These are phyloP conservation scores for Lagopus muta DNA, from an alignment of 2,113 vertebrate species.

Conservation along the genomic window DNA sequence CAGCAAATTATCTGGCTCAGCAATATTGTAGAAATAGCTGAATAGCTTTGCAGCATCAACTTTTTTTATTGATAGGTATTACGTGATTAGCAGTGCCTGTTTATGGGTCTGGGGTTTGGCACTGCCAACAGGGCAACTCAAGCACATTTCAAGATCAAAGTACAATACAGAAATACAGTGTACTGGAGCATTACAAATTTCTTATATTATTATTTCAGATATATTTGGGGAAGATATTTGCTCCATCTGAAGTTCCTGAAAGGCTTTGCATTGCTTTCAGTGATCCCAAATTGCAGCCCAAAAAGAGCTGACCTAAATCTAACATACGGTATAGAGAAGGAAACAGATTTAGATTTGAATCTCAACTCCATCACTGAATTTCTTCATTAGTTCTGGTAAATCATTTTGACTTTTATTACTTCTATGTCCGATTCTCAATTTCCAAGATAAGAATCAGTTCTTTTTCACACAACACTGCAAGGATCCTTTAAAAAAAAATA, in stretches of 20 bases:
- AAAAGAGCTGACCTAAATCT: neutral
- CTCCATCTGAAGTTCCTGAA: neutral
- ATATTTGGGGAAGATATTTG: neutral
- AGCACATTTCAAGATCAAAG: neutral
- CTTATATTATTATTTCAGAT: neutral
- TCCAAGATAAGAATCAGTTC: neutral
- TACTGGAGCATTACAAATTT: neutral
- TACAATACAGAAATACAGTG: neutral
- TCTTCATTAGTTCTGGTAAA: neutral
- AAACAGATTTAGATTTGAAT: neutral
- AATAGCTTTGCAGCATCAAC: neutral
- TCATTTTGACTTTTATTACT: neutral
- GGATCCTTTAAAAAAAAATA: neutral
- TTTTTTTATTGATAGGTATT: neutral
- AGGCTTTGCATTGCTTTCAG: neutral
- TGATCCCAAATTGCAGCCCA: neutral
- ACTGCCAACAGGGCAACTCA: neutral
- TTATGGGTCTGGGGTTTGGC: neutral
- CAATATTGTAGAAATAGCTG: neutral
- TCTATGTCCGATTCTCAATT: neutral
- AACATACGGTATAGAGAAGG: neutral
- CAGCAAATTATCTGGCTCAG: neutral
- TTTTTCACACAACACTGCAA: neutral
- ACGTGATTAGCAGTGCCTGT: neutral
- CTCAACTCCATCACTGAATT: neutral